Conservation (phyloP, 2,113 vertebrate genomes). For the Panthera tigris region DNA sequence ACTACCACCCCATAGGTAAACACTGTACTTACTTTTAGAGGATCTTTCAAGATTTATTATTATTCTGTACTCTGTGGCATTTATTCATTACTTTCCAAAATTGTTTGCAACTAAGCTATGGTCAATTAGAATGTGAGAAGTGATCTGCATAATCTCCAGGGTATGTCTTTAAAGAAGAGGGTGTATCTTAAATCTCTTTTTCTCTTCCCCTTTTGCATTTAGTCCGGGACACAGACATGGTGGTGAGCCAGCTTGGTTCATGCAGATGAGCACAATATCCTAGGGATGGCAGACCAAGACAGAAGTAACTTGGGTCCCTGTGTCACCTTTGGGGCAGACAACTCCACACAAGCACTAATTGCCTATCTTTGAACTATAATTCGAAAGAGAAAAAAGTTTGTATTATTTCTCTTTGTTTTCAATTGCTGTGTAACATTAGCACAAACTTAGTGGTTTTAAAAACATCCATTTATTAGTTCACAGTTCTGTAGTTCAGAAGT, state of each 20-base stretch:
- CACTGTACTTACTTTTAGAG: not conserved
- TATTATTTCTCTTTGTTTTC: not conserved
- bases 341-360: not conserved
- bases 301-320: not conserved
- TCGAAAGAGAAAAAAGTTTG: not conserved
- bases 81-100: not conserved
- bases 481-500: not conserved
- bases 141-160: not conserved
- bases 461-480: slow-evolving; percentile 1
- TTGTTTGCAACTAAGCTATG: not conserved
- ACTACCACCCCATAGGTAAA: not conserved
- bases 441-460: slow-evolving; percentile 13
- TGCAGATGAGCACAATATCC: not conserved
- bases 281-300: not conserved
- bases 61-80: not conserved
- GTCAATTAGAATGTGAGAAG: not conserved
- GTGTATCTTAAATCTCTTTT: not conserved
- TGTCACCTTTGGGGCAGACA: not conserved
- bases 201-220: not conserved
- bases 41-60: not conserved
- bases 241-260: not conserved
- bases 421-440: not conserved
- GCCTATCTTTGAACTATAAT: not conserved
- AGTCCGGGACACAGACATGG: not conserved
- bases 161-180: not conserved